Percentiles rank a stretch among this genome's conserved stretches.
phyloP scores from a whole-genome alignment of 2,113 vertebrate species.

The Alligator sinensis region DNA sequence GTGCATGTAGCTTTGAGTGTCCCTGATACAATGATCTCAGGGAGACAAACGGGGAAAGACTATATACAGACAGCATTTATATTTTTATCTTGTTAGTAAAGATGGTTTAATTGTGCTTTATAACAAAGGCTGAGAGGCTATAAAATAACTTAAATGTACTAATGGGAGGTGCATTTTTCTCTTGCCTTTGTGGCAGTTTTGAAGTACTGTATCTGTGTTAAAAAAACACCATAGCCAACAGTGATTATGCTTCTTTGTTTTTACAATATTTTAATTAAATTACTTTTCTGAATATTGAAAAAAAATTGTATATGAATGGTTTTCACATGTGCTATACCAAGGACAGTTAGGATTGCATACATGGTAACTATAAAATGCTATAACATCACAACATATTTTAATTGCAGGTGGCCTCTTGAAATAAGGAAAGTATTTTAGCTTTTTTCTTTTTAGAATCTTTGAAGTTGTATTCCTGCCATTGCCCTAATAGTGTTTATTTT shows the following conservation, averaged over 20 bases:
- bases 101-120: not conserved
- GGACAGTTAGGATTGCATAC: not conserved
- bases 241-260: not conserved
- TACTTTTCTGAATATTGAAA: slow-evolving; percentile 9
- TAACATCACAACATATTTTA: not conserved
- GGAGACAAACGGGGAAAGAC: not conserved
- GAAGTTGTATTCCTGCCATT: not conserved
- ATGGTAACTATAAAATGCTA: not conserved
- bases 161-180: not conserved
- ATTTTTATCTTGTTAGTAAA: not conserved
- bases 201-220: not conserved
- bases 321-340: not conserved
- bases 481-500: not conserved
- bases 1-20: not conserved
- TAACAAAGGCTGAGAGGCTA: not conserved
- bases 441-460: not conserved
- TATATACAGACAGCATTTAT: not conserved
- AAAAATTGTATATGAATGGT: not conserved
- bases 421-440: not conserved
- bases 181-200: too few species aligned
- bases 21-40: not conserved
- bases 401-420: not conserved
- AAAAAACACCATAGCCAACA: not conserved
- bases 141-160: not conserved
- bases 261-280: slow-evolving; percentile 27